Base-by-base conservation (phyloP, 2,888 invertebrate genomes). In the Metalampra italica region DNA sequence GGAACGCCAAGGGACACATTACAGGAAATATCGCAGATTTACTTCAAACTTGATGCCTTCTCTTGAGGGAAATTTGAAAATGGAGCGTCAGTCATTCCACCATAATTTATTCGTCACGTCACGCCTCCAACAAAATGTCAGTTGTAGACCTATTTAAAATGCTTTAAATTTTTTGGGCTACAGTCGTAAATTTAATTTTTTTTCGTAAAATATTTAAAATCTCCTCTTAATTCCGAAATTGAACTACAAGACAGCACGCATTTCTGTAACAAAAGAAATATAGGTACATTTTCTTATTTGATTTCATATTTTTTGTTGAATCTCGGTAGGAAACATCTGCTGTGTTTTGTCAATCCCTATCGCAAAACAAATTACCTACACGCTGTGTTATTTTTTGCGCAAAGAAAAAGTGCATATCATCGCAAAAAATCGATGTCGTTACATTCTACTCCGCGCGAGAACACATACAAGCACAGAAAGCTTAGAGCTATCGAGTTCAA, bases 1-100 rank as follows among this genome's bases (percentile, higher is more conserved):
- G 71, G 69, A 66, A 75, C 67, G 74, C 74, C 82, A 64, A 59
- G 85, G 86, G 85, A 86, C 76, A 78, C 85, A 82, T 86, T 84
- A 83, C 75, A 62, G 70, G 71, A 78, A 81, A 82, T 85, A 82
- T 83, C 82, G 69, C 78, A 82, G 85, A 85, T 83, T 86, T 83
- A 85, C 85, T 86, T 82, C 78, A 79, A 83, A 81, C 78, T 83
- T 81, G 80, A 85, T 79, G 78, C 72, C 71, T 78, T 68, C 82
- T 82, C 86, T 78, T 50, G 78, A 79, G 86, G 83, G 82, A 82
- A 82, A 84, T 84, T 83, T 75, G 68, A 73, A 67, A 75, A 84
- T 82, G 77, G 80, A 68, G 66, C 66, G 70, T 78, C 76, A 79
- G 70, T 78, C 76, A 79, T 78, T 78, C 73, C 66, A 67, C 65